Conservation (phyloP, 2,888 invertebrate species). For the Drosophila mulleri region DNA sequence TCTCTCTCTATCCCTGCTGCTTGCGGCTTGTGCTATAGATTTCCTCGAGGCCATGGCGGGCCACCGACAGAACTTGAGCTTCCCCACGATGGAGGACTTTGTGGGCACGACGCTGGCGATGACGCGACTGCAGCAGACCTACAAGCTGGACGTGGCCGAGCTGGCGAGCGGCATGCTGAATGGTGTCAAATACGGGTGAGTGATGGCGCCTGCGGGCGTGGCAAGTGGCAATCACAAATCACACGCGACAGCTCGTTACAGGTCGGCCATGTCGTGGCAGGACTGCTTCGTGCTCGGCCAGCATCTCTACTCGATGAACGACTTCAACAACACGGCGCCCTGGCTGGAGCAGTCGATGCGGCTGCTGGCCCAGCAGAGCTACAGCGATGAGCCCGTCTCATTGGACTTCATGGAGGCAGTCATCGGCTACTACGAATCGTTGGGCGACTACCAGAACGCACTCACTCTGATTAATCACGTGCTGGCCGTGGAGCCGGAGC, state of each 20-base stretch:
- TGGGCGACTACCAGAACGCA: conserved; percentile 91
- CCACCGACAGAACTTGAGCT: conserved; percentile 90
- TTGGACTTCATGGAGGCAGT: conserved; percentile 81
- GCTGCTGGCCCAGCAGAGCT: conserved; percentile 88
- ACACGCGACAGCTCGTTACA: conserved; percentile 65
- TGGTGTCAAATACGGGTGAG: conserved; percentile 92
- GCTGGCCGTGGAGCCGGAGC: conserved; percentile 89
- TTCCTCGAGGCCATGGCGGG: conserved; percentile 91
- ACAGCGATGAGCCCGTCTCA: conserved; percentile 56
- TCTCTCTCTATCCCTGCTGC: background rate
- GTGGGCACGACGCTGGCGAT: conserved; percentile 97
- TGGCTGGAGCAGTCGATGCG: conserved; percentile 97
- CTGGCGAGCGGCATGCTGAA: conserved; percentile 94
- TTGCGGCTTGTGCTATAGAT: conserved; percentile 85
- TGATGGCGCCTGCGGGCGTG: conserved; percentile 14
- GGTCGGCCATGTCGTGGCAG: conserved; percentile 90
- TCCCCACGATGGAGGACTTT: conserved; percentile 96
- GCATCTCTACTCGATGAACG: conserved; percentile 93
- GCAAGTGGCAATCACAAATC: conserved; percentile 44
- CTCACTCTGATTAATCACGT: conserved; percentile 94
- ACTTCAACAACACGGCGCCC: conserved; percentile 95
- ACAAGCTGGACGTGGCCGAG: conserved; percentile 93
- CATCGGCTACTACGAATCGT: conserved; percentile 71
- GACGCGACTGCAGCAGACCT: conserved; percentile 97
- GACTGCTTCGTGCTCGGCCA: conserved; percentile 98